Conservation (phyloP, 2,888 invertebrate genomes). For the Epinotia bilunana region DNA sequence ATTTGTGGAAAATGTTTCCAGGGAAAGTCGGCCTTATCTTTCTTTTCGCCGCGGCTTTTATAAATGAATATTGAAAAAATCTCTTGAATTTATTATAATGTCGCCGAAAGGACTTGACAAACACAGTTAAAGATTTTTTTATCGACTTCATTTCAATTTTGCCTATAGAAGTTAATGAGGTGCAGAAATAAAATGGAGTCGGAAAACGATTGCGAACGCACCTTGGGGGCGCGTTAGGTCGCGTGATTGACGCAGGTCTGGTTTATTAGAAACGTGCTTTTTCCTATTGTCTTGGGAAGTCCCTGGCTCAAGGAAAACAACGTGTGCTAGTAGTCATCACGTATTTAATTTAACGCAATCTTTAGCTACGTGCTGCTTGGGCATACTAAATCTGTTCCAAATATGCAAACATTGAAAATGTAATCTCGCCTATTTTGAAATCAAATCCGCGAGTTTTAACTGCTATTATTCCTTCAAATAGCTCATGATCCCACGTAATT, state of each 20-base stretch:
- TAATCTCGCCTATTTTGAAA: neutral
- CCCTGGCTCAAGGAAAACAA: neutral
- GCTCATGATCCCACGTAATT: constrained; percentile 19
- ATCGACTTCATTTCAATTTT: constrained; percentile 37
- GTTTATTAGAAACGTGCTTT: constrained; percentile 35
- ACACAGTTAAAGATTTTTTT: constrained; percentile 42
- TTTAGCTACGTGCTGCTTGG: constrained; percentile 2
- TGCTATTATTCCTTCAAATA: constrained; percentile 10
- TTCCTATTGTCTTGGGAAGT: constrained; percentile 14
- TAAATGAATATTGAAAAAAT: constrained; percentile 45
- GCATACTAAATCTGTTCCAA: neutral
- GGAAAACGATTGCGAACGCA: constrained; percentile 19
- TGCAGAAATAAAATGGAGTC: constrained; percentile 36
- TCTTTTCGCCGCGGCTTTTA: constrained; percentile 37
- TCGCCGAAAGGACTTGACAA: constrained; percentile 33
- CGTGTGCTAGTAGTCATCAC: constrained; percentile 32
- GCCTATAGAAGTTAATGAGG: constrained; percentile 40
- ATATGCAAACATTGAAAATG: neutral
- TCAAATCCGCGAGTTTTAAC: neutral
- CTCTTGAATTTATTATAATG: constrained; percentile 42
- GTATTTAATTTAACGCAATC: constrained; percentile 40
- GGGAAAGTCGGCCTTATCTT: constrained; percentile 39
- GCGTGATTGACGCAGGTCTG: constrained; percentile 38
- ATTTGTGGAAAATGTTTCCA: constrained; percentile 37
- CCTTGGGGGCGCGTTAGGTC: constrained; percentile 3